Evolutionary conservation across 2,797 vertebrate species (phyloP).

Genomic region (Micropoecilia bifurca): DNA sequence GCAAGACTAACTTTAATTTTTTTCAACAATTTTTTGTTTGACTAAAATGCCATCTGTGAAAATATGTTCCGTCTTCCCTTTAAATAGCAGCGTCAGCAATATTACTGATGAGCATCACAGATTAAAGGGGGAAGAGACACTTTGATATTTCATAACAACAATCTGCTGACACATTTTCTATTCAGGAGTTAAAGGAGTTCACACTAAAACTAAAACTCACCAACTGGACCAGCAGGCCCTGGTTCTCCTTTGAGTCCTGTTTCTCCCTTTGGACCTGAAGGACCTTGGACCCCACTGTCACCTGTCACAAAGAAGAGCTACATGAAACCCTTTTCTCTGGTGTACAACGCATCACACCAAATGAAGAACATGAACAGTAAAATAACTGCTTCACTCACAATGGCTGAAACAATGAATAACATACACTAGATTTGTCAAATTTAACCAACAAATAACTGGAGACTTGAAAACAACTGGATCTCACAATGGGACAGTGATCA

Average conservation of each 20-base stretch:
- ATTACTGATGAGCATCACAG: background rate
- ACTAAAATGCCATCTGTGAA: constrained; percentile 10
- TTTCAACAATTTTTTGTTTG: background rate
- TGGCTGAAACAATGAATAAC: background rate
- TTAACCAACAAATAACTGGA: background rate
- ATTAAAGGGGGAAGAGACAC: constrained; percentile 49
- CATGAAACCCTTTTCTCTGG: background rate
- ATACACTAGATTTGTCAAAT: background rate
- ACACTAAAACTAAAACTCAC: constrained; percentile 16
- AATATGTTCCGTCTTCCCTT: background rate
- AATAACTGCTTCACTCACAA: background rate
- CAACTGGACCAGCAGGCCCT: constrained; percentile 28
- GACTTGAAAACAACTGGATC: background rate
- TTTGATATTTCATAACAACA: constrained; percentile 19
- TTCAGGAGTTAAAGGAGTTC: background rate
- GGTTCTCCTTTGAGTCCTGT: constrained; percentile 35
- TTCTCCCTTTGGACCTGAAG: constrained; percentile 48
- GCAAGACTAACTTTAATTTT: background rate
- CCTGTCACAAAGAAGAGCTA: constrained; percentile 33
- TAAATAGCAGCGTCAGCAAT: constrained; percentile 23
- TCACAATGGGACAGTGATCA: background rate
- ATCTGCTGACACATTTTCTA: constrained; percentile 16
- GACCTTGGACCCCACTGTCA: constrained; percentile 33
- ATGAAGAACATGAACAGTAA: background rate
- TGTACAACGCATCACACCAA: background rate